A percentile compares a stretch with the other conserved stretches of the same genome.
These are phyloP conservation scores for Dendrocopos noguchii DNA, from an alignment of 2,113 vertebrate genomes.

Conservation along the genomic window DNA sequence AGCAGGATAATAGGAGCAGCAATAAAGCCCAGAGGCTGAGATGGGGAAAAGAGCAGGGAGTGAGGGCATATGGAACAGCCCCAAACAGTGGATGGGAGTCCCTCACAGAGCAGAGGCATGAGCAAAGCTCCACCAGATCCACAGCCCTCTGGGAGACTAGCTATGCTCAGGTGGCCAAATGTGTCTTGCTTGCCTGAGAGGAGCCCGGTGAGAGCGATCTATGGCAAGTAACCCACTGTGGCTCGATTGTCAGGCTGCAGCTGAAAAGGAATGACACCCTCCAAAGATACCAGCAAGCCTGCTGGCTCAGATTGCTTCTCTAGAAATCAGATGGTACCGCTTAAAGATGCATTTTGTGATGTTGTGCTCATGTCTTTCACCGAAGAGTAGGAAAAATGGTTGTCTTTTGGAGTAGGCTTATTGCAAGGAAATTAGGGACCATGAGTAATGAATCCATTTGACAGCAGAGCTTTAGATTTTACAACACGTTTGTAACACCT, in stretches of 20 bases:
- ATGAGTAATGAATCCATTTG: slow-evolving; percentile 14
- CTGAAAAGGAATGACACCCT: background rate
- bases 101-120: background rate
- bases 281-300: background rate
- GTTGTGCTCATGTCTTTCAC: background rate
- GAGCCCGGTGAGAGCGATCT: background rate
- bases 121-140: background rate
- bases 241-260: background rate
- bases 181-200: background rate
- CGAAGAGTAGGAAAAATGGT: background rate
- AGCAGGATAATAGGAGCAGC: background rate
- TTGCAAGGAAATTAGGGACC: slow-evolving; percentile 1
- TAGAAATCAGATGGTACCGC: background rate
- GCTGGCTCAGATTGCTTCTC: background rate
- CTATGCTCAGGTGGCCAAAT: background rate
- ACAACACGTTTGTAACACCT: slow-evolving; percentile 20
- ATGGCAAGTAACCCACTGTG: background rate
- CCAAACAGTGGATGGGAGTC: background rate
- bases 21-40: background rate
- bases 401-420: background rate
- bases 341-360: background rate
- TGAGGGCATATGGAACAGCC: background rate
- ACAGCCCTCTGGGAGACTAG: background rate
- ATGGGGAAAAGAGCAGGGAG: background rate
- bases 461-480: slow-evolving; percentile 39